Evolutionary conservation across 2,113 vertebrate species (phyloP), one percentile per base, ranked within the genome.

Genomic region (Cephalopholis sonnerati): DNA sequence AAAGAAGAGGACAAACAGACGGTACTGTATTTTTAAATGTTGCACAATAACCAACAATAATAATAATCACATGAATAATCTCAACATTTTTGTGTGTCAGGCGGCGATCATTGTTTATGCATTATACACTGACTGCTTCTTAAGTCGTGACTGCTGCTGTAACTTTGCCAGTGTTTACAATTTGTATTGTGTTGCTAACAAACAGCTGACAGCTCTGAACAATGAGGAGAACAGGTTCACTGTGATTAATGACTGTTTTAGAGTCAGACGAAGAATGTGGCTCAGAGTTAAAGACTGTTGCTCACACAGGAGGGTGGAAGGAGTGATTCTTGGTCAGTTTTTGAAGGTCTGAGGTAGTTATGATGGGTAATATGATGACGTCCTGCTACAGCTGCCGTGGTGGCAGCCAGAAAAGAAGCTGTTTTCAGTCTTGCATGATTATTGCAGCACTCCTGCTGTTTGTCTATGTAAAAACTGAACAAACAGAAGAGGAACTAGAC

Each of bases 241-340:
- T 25, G 51, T 57, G 48, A 71, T 57, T 71, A 71, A 71, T 24
- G 22, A 7, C n/a, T 12, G 54, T 71, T 57, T 5, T 36, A 36
- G 25, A 7, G n/a, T 36, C 53, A 36, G 18, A 53, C 48, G 18
- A 51, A 44, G 22, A 3, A 24, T 24, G 62, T 59, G 57, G 22
- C 59, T 36, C 32, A 7, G 18, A 36, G 8, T 44, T 44, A 9
- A 17, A 29, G 29, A 36, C 29, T 62, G 29, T 62, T 36, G 8
- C 32, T 17, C 25, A 59, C 25, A 29, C 1, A n/a, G 25, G 63
- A 25, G 63, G 44, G 63, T 0, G 17, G 2, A 16, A 17, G 63
- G 41, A 27, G 63, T 1, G 9, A 46, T 3, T 16, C 24, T 20
- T 5, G 7, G 29, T 51, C 11, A 18, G 25, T 50, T 13, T 22